A percentile compares a stretch with the other conserved stretches of the same genome.
phyloP scores from a whole-genome alignment of 2,113 vertebrate genomes.

The Chloebia gouldiae region DNA sequence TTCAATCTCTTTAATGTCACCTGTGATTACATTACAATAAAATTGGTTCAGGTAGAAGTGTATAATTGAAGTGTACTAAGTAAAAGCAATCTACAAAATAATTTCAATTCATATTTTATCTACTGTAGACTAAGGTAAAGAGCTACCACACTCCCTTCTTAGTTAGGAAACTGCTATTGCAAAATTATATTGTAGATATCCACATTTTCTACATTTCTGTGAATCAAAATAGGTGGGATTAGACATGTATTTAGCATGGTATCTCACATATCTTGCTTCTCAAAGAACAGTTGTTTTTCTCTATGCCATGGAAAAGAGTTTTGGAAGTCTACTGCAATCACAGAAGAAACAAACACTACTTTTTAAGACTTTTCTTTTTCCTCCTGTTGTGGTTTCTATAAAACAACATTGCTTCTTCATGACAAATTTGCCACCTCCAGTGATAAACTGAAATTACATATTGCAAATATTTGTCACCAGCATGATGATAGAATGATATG shows the following conservation, averaged over 20 bases:
- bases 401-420: not conserved
- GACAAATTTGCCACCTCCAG: not conserved
- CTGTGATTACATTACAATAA: not conserved
- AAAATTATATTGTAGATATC: not conserved
- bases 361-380: not conserved
- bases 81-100: not conserved
- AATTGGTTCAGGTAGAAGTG: not conserved
- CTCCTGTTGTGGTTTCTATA: not conserved
- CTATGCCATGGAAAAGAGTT: not conserved
- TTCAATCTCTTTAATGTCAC: not conserved
- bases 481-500: not conserved
- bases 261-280: not conserved
- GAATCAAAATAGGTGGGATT: not conserved
- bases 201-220: not conserved
- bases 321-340: not conserved
- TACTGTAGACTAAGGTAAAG: not conserved
- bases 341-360: not conserved
- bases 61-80: not conserved
- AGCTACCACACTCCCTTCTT: not conserved
- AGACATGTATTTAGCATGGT: rapidly evolving
- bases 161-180: not conserved
- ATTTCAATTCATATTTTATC: not conserved
- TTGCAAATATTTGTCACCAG: not conserved
- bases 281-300: not conserved
- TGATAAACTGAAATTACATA: not conserved